Base-by-base conservation (phyloP, 2,797 vertebrate species). In the Macroramphosus scolopax region DNA sequence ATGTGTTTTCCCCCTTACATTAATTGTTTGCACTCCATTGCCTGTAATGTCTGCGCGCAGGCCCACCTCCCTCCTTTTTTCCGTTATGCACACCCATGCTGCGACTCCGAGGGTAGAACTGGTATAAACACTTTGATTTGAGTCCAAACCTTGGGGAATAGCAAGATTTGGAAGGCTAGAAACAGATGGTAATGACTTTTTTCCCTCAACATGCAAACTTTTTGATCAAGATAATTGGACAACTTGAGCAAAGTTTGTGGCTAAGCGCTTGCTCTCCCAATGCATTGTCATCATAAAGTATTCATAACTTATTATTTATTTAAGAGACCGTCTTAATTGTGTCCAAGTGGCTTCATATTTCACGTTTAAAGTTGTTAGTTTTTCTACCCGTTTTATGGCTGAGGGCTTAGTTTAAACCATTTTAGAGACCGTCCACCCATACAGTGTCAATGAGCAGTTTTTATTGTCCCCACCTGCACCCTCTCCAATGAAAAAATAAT, bases 171-270 rank as follows among this genome's bases (percentile, higher is more conserved):
- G 66, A 70, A 73, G 75, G 72, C 77, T 82, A 63, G 70, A 85
- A 88, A 87, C 87, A 90, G 88, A 89, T 89, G 88, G 87, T 86
- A 85, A 87, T 86, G 72, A 47, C 68, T 75, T 82, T 79, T 63
- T 76, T 76, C 64, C 69, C 50, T 74, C 67, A 83, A 83, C 73
- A 73, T 62, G 58, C 67, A 86, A 83, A 87, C 72, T 83, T 88
- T 89, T 81, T 83, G 82, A 89, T 89, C 72, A 84, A 81, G 71
- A 81, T 90, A 90, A 88, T 88, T 90, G 78, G 84, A 88, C 84
- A 80, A 86, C 74, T 88, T 82, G 43, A 64, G 78, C 51, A 62
- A 88, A 87, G 71, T 88, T 87, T 78, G 63, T 39, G 38, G 63
- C 63, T 13, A 41, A 79, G 60, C 72, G 43, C 64, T 80, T 48